These are phyloP conservation scores for Blastomussa wellsi DNA, from an alignment of 92 coral and sea anemone species.

Conservation along the genomic window DNA sequence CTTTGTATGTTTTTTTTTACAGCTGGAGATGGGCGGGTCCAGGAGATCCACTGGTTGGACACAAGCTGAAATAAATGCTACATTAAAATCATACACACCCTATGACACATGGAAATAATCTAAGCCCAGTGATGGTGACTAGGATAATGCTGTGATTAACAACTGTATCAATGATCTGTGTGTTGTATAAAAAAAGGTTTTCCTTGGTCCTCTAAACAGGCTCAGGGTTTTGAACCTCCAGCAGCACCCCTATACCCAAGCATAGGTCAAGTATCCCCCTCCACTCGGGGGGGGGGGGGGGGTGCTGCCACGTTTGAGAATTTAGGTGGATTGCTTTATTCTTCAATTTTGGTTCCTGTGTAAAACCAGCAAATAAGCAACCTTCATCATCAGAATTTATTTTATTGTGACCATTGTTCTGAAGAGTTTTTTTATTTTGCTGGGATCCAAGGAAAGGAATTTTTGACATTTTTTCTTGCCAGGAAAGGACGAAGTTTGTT, in stretches of 20 bases:
- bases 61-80: constrained; percentile 75
- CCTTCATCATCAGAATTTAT: neutral
- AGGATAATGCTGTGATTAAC: neutral
- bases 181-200: too few relatives aligned
- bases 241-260: too few relatives aligned
- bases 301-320: neutral
- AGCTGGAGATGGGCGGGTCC: constrained; percentile 33
- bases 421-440: neutral
- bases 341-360: neutral
- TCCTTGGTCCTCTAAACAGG: too few relatives aligned
- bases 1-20: neutral
- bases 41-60: constrained; percentile 81
- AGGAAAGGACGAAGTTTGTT: neutral
- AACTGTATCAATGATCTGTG: neutral
- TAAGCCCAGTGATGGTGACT: constrained; percentile 5
- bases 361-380: neutral
- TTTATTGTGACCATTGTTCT: neutral
- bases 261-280: too few relatives aligned
- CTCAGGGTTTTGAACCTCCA: too few relatives aligned
- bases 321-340: neutral
- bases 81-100: constrained; percentile 76
- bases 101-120: constrained; percentile 55
- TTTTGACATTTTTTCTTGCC: neutral
- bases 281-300: too few relatives aligned
- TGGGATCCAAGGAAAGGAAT: neutral